Evolutionary conservation across 1,140 invertebrate genomes (phyloP), one percentile per base, ranked within the genome.

Genomic region (Apocrypta bakeri): DNA sequence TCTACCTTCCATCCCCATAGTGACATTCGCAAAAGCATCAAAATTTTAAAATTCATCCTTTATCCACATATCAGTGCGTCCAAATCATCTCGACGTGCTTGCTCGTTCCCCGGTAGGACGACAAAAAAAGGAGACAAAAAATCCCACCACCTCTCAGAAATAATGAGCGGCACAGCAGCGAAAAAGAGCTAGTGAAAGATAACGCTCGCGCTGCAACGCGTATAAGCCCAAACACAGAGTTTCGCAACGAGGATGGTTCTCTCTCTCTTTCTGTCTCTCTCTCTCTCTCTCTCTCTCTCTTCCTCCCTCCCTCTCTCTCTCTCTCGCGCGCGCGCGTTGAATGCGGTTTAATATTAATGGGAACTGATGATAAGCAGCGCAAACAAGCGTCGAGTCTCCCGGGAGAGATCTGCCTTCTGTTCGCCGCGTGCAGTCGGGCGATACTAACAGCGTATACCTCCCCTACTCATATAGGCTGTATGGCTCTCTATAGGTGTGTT

Each of bases 341-440:
- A 92, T 92, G 91, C 90, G 91, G 91, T 92, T 92, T 92, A 92
- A 92, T 92, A 92, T 92, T 92, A 92, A 92, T 92, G 91, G 90
- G 89, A 90, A 89, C 89, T 91, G 91, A 92, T 92, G 91, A 92
- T 92, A 92, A 92, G 91, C 91, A 92, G 90, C 89, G 91, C 91
- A 92, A 92, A 92, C 91, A 92, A 92, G 91, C 91, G 77, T 33
- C 61, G 71, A 75, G 61, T 68, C 77, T 91, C 89, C 89, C 90
- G 89, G 90, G 90, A 89, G 87, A 90, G 91, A 90, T 91, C 90
- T 91, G 90, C 91, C 91, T 92, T 92, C 90, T 92, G 91, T 92
- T 91, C 33, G 86, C 88, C 88, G 90, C 90, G 88, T 89, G 89
- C 91, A 91, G 82, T 89, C 86, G 88, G 88, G 88, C 87, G 87